Evolutionary conservation across 2,797 vertebrate species (phyloP), one percentile per base, ranked within the genome.

Genomic region (Malacoraja senta): DNA sequence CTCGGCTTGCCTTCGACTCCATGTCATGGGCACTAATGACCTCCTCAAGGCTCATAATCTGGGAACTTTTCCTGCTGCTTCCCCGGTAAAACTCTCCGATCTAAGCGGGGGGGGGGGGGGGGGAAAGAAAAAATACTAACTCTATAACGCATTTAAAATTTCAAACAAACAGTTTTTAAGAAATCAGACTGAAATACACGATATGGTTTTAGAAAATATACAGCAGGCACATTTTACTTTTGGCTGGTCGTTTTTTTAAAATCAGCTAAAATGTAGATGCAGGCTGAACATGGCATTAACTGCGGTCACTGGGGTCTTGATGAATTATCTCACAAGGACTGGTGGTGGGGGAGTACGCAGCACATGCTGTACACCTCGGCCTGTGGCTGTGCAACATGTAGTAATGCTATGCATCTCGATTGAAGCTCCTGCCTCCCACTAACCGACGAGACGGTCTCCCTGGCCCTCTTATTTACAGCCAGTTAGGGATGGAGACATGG

Each of bases 1-100:
- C 98, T 94, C 98, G 97, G 94, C 96, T 97, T 94, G 97, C 97
- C 96, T 97, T 98, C 94, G 97, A 97, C 93, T 99, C 98, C 95
- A 98, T 95, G 95, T 99, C 97, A 95, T 97, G 96, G 94, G 96
- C 95, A 93, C 93, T 96, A 63, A 97, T 78, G 79, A 95, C 95
- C 95, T 98, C 97, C 95, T 98, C 97, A 94, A 98, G 94, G 94
- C 96, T 95, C 81, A 93, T 93, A 26, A 97, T 94, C 74, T 96
- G 96, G 94, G 95, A 95, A 96, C 94, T 97, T 80, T 97, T 93
- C 61, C 94, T 93, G 78, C 95, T 88, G 80, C 95, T 97, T 94
- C 98, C 97, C 93, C 96, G 94, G 93, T 80, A 94, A 93, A 97
- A 95, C 63, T 95, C 94, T 93, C 95, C 95, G 32, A 96, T 94